Percentiles rank a stretch among this genome's conserved stretches.
Conservation (phyloP, 2,113 vertebrate genomes). For the Aythya baeri region DNA sequence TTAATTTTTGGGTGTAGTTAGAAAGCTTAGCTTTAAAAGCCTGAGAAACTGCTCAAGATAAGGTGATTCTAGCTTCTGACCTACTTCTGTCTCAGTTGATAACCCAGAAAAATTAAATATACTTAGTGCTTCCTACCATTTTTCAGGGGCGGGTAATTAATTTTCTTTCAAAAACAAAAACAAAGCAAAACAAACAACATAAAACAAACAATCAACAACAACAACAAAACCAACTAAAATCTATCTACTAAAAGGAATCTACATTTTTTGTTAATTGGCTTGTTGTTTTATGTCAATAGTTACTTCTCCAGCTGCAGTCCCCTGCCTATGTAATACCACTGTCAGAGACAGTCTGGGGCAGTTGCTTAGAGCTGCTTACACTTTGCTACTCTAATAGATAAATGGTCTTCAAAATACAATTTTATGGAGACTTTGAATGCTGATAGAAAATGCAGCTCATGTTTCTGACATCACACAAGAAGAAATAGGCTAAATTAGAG, state of each 20-base stretch:
- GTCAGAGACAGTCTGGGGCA: fast-evolving
- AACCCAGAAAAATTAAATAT: background rate
- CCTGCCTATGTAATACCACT: fast-evolving
- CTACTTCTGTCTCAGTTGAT: background rate
- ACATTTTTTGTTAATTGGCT: background rate
- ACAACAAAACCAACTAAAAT: background rate
- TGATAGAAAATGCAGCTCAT: background rate
- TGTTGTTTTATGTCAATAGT: background rate
- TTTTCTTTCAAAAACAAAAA: background rate
- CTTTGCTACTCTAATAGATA: fast-evolving
- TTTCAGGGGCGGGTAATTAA: background rate
- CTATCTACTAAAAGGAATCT: background rate
- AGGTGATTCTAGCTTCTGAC: background rate
- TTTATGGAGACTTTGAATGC: background rate
- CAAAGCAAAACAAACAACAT: no score
- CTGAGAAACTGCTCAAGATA: background rate
- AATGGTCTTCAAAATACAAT: background rate
- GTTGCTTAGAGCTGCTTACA: background rate
- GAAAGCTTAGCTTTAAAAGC: background rate
- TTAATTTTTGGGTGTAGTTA: background rate
- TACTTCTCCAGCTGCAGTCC: background rate
- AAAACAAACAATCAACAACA: no score
- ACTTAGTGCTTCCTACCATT: background rate
- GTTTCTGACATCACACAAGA: background rate
- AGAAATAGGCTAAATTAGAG: background rate